Evolutionary conservation across 2,113 vertebrate genomes (phyloP).

Genomic region (Chamaea fasciata): DNA sequence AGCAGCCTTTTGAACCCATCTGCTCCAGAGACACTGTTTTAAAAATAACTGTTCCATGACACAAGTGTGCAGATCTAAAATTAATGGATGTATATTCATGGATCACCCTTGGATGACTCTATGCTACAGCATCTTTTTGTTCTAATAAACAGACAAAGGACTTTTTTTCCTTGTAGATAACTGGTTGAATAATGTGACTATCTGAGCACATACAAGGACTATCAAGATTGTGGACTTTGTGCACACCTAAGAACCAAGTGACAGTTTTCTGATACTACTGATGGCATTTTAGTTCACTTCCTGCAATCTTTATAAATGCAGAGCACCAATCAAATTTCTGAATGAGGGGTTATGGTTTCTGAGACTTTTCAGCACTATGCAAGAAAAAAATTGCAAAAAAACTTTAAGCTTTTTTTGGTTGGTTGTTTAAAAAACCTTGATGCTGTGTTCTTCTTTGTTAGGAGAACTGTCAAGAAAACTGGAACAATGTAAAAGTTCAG

Average conservation of each 20-base stretch:
- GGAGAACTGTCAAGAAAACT: background rate
- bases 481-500: background rate
- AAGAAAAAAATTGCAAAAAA: background rate
- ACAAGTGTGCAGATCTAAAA: background rate
- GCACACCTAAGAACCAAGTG: background rate
- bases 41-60: background rate
- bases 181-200: background rate
- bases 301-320: background rate
- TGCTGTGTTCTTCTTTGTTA: background rate
- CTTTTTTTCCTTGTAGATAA: fast-evolving
- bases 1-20: background rate
- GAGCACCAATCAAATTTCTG: background rate
- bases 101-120: background rate
- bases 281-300: background rate
- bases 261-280: background rate
- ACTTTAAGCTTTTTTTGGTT: fast-evolving
- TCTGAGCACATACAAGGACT: background rate
- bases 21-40: background rate
- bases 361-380: background rate
- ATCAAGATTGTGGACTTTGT: background rate
- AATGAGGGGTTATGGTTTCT: background rate
- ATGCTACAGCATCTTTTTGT: background rate
- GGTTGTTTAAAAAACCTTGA: background rate
- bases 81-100: background rate
- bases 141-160: background rate